Percentiles rank a stretch among this genome's conserved stretches.
Evolutionary conservation across 1,140 invertebrate species (phyloP).

Genomic region (Antheraea pernyi): DNA sequence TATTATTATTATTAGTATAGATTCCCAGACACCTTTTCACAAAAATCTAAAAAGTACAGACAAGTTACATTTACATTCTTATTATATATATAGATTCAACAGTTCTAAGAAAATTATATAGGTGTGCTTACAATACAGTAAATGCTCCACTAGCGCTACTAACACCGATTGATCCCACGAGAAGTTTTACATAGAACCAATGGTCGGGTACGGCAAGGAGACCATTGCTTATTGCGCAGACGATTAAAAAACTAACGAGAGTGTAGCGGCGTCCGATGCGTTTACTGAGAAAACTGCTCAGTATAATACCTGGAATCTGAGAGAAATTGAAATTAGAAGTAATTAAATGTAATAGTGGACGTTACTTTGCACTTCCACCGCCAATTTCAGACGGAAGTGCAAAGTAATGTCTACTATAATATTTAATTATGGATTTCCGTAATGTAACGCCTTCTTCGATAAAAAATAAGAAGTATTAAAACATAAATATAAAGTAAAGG

Average conservation of each 20-base stretch:
- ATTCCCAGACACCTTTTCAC: background rate
- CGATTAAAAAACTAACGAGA: slow-evolving; percentile 17
- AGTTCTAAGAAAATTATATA: background rate
- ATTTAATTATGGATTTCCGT: too few species aligned
- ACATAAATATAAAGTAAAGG: too few species aligned
- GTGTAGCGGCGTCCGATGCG: slow-evolving; percentile 24
- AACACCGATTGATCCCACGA: slow-evolving; percentile 20
- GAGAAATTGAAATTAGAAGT: slow-evolving; percentile 44
- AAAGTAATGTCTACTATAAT: too few species aligned
- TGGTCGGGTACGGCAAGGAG: slow-evolving; percentile 29
- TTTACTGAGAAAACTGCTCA: slow-evolving; percentile 16
- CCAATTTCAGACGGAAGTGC: too few species aligned
- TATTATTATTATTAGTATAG: too few species aligned
- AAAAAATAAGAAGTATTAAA: too few species aligned
- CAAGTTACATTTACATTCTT: too few species aligned
- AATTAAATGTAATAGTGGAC: background rate
- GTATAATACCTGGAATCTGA: slow-evolving; percentile 76
- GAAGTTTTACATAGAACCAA: slow-evolving; percentile 29
- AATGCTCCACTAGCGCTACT: slow-evolving; percentile 25
- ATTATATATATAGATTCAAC: background rate
- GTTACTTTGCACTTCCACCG: too few species aligned
- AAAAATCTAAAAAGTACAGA: too few species aligned
- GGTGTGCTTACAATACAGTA: slow-evolving; percentile 26
- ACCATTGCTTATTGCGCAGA: slow-evolving; percentile 26
- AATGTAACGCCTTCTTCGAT: too few species aligned